Evolutionary conservation across 2,113 vertebrate genomes (phyloP), one percentile per base, ranked within the genome.

Genomic region (Gallinago media): DNA sequence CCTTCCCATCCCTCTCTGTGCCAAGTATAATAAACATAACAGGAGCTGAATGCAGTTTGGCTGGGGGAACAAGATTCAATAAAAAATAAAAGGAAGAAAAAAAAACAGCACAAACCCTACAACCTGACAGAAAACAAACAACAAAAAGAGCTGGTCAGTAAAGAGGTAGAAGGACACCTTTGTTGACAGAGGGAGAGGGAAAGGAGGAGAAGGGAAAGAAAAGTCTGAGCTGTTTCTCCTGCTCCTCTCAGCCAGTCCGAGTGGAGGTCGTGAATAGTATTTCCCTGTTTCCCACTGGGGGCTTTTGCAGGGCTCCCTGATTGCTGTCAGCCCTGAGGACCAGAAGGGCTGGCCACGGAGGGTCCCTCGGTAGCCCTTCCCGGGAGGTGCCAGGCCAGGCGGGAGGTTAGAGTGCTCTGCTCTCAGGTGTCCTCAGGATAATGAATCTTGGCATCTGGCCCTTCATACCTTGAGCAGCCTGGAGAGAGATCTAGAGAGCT

Each of bases 41-140:
- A 73, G 76, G 63, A 91, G 80, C 84, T 88, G 94, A 96, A 89
- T 92, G 91, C 92, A 91, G 54, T 91, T 91, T 95, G 84, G 87
- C 81, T 85, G 50, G 49, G 26, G 58, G 88, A 95, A 94, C 70
- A 94, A 88, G 84, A 73, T 65, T 82, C 83, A 76, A 65, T 94
- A 91, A 36, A 75, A 85, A 83, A 38, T 38, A 38, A 38, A 38
- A 20, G 9, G 20, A 21, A 46, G 21, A 46, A 46, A 46, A 42
- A 42, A 42, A 42, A 13, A 18, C 18, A 19, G 15, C 12, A 42
- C 40, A 42, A 42, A 42, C 81, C 50, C 26, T 27, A 29, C 36
- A 16, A 25, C 3, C 11, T 61, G 3, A 9, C 26, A 88, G 72
- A 84, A 78, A 90, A 49, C 68, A 66, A 90, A 59, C 21, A 54